Evolutionary conservation across 2,888 invertebrate genomes (phyloP).

Genomic region (Creontiades dilutus): DNA sequence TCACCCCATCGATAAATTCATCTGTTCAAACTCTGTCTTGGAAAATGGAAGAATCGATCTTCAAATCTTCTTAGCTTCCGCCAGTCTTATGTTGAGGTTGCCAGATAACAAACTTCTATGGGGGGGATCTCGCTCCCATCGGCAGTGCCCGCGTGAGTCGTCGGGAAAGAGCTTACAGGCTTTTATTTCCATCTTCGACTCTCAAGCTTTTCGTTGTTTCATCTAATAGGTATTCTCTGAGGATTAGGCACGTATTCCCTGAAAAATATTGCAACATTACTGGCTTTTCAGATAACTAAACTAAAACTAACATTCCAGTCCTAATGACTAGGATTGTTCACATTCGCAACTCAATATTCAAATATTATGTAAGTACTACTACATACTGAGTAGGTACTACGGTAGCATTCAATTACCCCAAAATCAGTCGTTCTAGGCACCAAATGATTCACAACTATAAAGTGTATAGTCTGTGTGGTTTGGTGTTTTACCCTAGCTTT

Average conservation of each 20-base stretch:
- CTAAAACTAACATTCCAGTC: neutral
- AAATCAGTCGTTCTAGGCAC: no score
- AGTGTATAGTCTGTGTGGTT: no score
- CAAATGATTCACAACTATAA: no score
- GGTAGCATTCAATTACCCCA: no score
- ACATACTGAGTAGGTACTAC: no score
- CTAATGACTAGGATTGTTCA: neutral
- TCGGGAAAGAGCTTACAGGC: neutral
- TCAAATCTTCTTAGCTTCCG: neutral
- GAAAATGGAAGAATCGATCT: neutral
- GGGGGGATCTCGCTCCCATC: neutral
- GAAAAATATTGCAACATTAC: neutral
- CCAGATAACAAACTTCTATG: neutral
- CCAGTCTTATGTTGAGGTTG: neutral
- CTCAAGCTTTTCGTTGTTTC: constrained; percentile 1
- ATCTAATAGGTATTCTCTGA: constrained; percentile 43
- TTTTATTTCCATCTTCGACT: constrained; percentile 12
- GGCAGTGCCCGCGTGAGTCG: neutral
- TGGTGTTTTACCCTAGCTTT: no score
- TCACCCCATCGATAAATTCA: no score
- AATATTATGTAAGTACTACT: no score
- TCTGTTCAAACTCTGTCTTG: no score
- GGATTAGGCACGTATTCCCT: constrained; percentile 63
- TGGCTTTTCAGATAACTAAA: neutral
- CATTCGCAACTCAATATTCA: neutral